Evolutionary conservation across 2,797 vertebrate genomes (phyloP), one percentile per base, ranked within the genome.

Genomic region (Erethizon dorsatum): DNA sequence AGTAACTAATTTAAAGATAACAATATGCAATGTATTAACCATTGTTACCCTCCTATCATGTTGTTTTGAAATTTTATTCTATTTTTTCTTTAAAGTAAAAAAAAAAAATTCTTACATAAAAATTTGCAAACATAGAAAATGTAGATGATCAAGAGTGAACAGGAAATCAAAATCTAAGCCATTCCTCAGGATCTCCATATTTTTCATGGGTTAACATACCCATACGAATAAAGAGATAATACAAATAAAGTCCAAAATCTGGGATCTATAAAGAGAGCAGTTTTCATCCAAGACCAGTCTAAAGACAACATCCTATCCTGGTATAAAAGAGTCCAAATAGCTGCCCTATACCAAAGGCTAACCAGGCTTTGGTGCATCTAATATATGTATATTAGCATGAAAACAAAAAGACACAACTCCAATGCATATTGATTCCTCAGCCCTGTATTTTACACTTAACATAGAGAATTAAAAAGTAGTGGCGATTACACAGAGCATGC

Each of bases 101-200:
- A n/a, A n/a, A n/a, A n/a, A n/a, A n/a, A n/a, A n/a, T n/a, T n/a
- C n/a, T n/a, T n/a, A n/a, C n/a, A 20, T 0, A 3, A 41, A 71
- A 75, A 59, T 67, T 77, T 91, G 31, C 52, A 65, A 77, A 79
- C 22, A 12, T 10, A 90, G 54, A 75, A 79, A 86, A n/a, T 50
- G 5, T 37, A 26, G 50, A 31, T 73, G 24, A 91, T 18, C 28
- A 54, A 56, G 33, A 82, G 26, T n/a, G 50, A 86, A n/a, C 1
- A 65, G n/a, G 50, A 84, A 92, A 88, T 75, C 31, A 56, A 22
- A 82, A 54, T 52, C 11, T 22, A 88, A 79, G 20, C 14, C 24
- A 56, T 56, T 2, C 1, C 18, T 57, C 9, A 47, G 20, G 50
- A 20, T 79, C 63, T 61, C 28, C 37, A 28, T 22, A 2, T 18